phyloP scores from a whole-genome alignment of 2,888 invertebrate genomes.

The Caenorhabditis wallacei region DNA sequence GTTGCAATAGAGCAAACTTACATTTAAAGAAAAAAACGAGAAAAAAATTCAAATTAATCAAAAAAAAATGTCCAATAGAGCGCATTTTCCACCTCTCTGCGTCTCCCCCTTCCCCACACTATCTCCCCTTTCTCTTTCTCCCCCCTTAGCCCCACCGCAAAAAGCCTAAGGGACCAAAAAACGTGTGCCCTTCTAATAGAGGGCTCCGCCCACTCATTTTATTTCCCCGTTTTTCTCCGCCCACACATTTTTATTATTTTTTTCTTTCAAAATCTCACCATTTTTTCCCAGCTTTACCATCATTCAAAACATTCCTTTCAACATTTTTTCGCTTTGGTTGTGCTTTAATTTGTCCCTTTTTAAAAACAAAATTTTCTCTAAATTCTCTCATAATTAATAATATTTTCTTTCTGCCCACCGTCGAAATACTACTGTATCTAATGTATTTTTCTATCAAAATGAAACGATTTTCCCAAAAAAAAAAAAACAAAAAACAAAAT shows the following conservation, averaged over 20 bases:
- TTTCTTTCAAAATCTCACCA: background rate
- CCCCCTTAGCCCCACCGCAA: background rate
- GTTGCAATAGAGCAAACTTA: no score
- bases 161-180: background rate
- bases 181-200: slow-evolving; percentile 21
- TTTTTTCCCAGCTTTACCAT: slow-evolving; percentile 39
- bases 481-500: background rate
- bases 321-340: slow-evolving; percentile 56
- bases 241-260: background rate
- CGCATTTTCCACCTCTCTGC: background rate
- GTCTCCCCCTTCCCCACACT: background rate
- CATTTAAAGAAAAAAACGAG: no score
- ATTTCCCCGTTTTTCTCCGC: background rate
- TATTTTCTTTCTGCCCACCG: no score
- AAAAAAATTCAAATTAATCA: no score
- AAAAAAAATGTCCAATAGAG: background rate
- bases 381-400: slow-evolving; percentile 22
- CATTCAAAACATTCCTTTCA: slow-evolving; percentile 12
- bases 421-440: background rate
- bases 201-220: slow-evolving; percentile 8
- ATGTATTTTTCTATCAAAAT: slow-evolving; percentile 6
- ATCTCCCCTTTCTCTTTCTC: slow-evolving; percentile 1
- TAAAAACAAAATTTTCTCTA: background rate
- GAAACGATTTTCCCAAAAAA: background rate
- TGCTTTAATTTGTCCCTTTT: slow-evolving; percentile 48